Percentiles rank a stretch among this genome's conserved stretches.
Evolutionary conservation across 37 sponge, comb jelly and placozoan species (phyloP).

Genomic region (Halichondria panicea): DNA sequence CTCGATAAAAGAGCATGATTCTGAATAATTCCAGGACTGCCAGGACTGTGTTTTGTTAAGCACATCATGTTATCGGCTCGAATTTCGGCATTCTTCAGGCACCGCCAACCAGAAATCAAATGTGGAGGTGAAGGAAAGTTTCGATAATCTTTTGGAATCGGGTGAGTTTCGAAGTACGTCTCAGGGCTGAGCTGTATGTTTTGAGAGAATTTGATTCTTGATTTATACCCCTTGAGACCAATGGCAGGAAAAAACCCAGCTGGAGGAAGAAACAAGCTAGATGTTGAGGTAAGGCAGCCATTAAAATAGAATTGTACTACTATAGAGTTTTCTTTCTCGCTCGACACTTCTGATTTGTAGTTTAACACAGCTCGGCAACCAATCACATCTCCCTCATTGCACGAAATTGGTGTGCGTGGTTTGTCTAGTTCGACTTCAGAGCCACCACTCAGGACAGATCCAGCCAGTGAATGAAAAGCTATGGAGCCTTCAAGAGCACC

Average conservation of each 20-base stretch:
- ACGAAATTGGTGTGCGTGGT: neutral
- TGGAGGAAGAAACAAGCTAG: constrained; percentile 21
- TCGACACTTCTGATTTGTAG: constrained; percentile 39
- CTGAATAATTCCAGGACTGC: constrained; percentile 26
- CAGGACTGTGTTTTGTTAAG: neutral
- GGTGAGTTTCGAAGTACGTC: constrained; percentile 48
- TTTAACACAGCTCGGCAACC: constrained; percentile 46
- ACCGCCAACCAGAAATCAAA: constrained; percentile 11
- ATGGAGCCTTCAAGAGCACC: constrained; percentile 33
- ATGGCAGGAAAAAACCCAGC: constrained; percentile 57
- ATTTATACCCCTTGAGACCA: constrained; percentile 20
- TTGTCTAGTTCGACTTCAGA: constrained; percentile 1
- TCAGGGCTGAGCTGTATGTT: constrained; percentile 24
- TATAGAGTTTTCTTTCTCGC: neutral
- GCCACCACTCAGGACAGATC: neutral
- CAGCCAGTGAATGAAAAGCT: constrained; percentile 19
- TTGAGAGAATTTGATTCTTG: constrained; percentile 18
- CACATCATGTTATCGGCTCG: neutral
- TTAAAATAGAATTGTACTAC: constrained; percentile 50
- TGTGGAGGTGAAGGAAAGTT: constrained; percentile 36
- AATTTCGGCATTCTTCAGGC: constrained; percentile 33
- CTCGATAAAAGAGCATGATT: constrained; percentile 19
- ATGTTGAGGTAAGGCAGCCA: constrained; percentile 10
- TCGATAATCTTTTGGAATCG: constrained; percentile 33
- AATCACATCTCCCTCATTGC: constrained; percentile 61